Evolutionary conservation across 2,888 invertebrate genomes (phyloP), one percentile per base, ranked within the genome.

Genomic region (Ophion ventricosus): DNA sequence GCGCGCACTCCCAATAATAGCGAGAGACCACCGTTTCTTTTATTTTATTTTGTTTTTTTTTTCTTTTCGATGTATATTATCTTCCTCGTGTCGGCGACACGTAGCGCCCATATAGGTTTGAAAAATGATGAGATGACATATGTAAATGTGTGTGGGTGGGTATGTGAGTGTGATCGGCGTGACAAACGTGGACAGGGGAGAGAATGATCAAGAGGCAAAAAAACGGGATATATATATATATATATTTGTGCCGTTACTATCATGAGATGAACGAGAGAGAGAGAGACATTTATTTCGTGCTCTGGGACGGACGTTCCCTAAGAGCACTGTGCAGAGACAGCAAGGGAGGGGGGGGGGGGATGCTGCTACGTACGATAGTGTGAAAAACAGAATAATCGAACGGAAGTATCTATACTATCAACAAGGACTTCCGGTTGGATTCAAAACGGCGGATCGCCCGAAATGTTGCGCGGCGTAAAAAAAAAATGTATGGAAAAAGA

Each of bases 371-470:
- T 61, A 66, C 66, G 78, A 81, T 81, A 81, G 72, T 61, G 59
- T 26, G 79, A 74, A 84, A 84, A 82, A 81, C 59, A 14, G 49
- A 85, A 77, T 82, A 82, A 85, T 82, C 82, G 82, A 85, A 85
- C 85, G 85, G 85, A 85, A 85, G 76, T 85, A 69, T 67, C 49
- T 4, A 26, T 74, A 77, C 80, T 82, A 85, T 85, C 85, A 82
- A 82, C 63, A 79, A 85, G 82, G 35, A 80, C 85, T 85, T 85
- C 85, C 85, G 85, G 79, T 82, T 69, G 61, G 56, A 73, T 85
- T 25, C 63, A 29, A 82, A 82, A 54, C 69, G 69, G 77, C 76
- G 81, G 49, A 75, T 74, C 25, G 63, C 49, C 49, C 63, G 10
- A 2, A 40, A 43, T 23, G 54, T 25, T 35, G 8, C 5, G 35